Evolutionary conservation across 2,113 vertebrate species (phyloP).

Genomic region (Trinectes maculatus): DNA sequence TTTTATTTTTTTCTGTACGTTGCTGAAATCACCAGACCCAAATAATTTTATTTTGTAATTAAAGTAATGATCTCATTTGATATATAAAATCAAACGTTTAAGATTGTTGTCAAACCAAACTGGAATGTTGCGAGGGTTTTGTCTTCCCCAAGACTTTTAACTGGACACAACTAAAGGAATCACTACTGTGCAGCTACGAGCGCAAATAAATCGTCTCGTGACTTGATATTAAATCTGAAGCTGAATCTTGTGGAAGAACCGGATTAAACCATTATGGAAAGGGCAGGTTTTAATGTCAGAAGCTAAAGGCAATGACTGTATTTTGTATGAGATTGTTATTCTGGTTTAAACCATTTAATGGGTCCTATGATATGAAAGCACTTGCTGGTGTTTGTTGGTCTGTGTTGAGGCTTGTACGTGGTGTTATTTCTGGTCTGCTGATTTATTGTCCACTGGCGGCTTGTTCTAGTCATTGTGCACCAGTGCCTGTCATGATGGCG

Average conservation of each 20-base stretch:
- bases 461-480: conserved; percentile 23
- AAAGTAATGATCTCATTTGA: conserved; percentile 34
- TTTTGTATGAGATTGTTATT: conserved; percentile 38
- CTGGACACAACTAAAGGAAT: conserved; percentile 43
- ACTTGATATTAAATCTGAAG: conserved; percentile 26
- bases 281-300: conserved; percentile 28
- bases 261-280: conserved; percentile 8
- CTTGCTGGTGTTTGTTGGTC: conserved; percentile 18
- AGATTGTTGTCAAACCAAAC: conserved; percentile 61
- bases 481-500: not conserved
- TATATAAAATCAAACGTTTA: conserved; percentile 27
- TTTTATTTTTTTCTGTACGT: conserved; percentile 17
- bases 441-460: conserved; percentile 53
- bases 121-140: conserved; percentile 41
- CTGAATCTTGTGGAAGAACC: conserved; percentile 16
- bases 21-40: conserved; percentile 10
- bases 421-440: conserved; percentile 23
- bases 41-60: conserved; percentile 43
- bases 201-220: conserved; percentile 17
- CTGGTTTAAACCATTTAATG: conserved; percentile 28
- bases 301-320: conserved; percentile 52
- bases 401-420: conserved; percentile 13
- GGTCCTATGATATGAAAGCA: conserved; percentile 37
- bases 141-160: conserved; percentile 30
- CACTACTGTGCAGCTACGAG: conserved; percentile 56